phyloP scores from a whole-genome alignment of 2,113 vertebrate species.

The Cnemophilus loriae region DNA sequence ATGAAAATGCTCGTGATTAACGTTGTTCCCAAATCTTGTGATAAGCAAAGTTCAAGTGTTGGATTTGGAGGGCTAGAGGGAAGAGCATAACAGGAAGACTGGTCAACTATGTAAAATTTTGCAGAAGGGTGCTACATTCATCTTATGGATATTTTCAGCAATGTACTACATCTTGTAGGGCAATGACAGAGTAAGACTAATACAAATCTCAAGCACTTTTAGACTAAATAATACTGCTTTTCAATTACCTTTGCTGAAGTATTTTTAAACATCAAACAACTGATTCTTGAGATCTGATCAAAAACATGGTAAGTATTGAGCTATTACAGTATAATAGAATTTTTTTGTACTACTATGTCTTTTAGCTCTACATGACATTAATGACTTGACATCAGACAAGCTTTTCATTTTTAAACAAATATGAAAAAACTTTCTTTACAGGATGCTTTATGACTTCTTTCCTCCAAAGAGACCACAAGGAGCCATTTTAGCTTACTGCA shows the following conservation, averaged over 20 bases:
- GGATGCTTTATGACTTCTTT: not conserved
- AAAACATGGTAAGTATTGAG: not conserved
- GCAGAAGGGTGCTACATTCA: not conserved
- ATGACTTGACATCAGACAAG: not conserved
- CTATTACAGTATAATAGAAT: not conserved
- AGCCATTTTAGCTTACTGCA: not conserved
- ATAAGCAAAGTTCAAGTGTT: not conserved
- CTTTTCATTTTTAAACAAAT: not conserved
- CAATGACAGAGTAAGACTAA: not conserved
- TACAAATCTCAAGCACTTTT: not conserved
- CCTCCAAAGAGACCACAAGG: not conserved
- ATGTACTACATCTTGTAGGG: not conserved
- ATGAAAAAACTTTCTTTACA: not conserved
- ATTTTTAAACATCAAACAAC: not conserved
- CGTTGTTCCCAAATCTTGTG: not conserved
- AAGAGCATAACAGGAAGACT: not conserved
- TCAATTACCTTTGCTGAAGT: not conserved
- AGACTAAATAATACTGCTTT: not conserved
- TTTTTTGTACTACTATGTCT: not conserved
- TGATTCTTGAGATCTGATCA: not conserved
- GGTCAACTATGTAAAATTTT: not conserved
- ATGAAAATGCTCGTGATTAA: not conserved
- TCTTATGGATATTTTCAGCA: not conserved
- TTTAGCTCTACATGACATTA: not conserved
- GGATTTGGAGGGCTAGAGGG: not conserved